phyloP scores from a whole-genome alignment of 2,888 invertebrate species.

The Deroplatys truncata region DNA sequence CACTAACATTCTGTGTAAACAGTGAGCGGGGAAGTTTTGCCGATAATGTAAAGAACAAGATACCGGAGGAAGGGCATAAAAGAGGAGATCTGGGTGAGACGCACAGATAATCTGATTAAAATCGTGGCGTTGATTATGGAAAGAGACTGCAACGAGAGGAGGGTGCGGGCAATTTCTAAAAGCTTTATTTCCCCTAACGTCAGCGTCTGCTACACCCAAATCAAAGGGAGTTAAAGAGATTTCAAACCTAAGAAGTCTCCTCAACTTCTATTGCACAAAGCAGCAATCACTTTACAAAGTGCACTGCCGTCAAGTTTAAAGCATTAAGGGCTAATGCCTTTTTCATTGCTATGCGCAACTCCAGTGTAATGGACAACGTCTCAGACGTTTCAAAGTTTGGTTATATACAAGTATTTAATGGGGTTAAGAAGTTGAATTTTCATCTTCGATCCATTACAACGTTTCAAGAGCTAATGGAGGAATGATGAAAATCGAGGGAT shows the following conservation, averaged over 20 bases:
- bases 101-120: background rate
- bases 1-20: background rate
- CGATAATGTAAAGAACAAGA: background rate
- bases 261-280: background rate
- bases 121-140: background rate
- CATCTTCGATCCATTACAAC: no score
- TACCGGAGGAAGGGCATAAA: background rate
- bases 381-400: background rate
- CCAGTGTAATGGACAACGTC: background rate
- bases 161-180: background rate
- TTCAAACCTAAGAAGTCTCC: background rate
- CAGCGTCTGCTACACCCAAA: background rate
- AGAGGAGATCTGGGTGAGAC: background rate
- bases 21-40: background rate
- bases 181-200: background rate
- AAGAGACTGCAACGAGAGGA: background rate
- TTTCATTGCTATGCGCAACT: background rate
- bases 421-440: no score
- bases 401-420: background rate
- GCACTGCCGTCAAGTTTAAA: background rate
- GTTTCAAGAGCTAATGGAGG: no score
- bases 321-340: background rate
- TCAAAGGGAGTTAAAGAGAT: background rate
- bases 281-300: background rate
- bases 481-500: no score